Evolutionary conservation across 1,140 invertebrate genomes (phyloP).

Genomic region (Drepana arcuata): DNA sequence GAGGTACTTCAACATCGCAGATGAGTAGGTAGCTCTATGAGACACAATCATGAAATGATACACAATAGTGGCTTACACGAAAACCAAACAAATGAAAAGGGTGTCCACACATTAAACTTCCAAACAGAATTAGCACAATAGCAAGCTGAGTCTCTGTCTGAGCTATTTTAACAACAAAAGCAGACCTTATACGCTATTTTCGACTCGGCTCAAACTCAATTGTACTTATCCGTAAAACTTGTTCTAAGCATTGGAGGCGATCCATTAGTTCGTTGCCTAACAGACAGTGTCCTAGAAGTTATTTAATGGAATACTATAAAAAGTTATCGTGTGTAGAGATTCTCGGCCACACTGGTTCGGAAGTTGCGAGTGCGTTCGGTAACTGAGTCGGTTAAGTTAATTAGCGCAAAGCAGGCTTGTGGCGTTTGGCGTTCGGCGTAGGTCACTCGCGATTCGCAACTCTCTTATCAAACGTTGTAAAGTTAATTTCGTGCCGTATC

Average conservation of each 20-base stretch:
- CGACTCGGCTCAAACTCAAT: constrained; percentile 34
- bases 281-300: constrained; percentile 47
- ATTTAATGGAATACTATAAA: constrained; percentile 56
- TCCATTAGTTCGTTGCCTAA: constrained; percentile 53
- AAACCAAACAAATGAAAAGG: too few species aligned
- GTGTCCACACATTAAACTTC: too few species aligned
- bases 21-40: too few species aligned
- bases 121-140: too few species aligned
- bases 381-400: constrained; percentile 36
- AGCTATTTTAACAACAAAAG: too few species aligned
- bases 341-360: constrained; percentile 22
- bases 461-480: constrained; percentile 21
- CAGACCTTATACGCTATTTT: constrained; percentile 37
- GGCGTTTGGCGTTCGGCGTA: constrained; percentile 22
- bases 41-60: too few species aligned
- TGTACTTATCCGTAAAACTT: constrained; percentile 54
- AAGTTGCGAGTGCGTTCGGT: constrained; percentile 32
- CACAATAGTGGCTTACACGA: too few species aligned
- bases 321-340: too few species aligned
- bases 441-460: constrained; percentile 19
- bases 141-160: too few species aligned
- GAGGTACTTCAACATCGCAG: too few species aligned
- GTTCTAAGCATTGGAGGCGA: constrained; percentile 49
- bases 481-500: constrained; percentile 20
- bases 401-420: constrained; percentile 35